A percentile compares a stretch with the other conserved stretches of the same genome.
These are phyloP conservation scores for Notodonta ziczac DNA, from an alignment of 2,888 invertebrate species.

Conservation along the genomic window DNA sequence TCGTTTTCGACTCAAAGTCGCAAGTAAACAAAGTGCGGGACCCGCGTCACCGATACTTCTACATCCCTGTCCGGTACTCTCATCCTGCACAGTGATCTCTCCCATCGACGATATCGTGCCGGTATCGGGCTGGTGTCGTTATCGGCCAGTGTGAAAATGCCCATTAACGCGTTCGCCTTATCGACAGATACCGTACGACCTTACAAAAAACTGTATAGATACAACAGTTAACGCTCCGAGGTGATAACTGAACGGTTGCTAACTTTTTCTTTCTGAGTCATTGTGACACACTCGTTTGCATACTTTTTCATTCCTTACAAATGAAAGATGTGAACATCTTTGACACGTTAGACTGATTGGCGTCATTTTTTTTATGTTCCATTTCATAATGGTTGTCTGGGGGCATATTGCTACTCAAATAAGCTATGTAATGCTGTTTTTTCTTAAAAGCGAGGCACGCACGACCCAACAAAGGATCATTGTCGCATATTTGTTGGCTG, in stretches of 20 bases:
- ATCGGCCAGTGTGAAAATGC: conserved; percentile 13
- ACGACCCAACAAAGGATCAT: conserved; percentile 64
- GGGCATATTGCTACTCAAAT: conserved; percentile 24
- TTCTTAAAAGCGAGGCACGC: conserved; percentile 43
- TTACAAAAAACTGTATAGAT: conserved; percentile 41
- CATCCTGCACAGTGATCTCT: too few relatives aligned
- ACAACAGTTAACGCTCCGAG: conserved; percentile 56
- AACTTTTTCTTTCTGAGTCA: conserved; percentile 62
- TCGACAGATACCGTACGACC: conserved; percentile 34
- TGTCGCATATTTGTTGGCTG: conserved; percentile 68
- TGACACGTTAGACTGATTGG: conserved; percentile 46
- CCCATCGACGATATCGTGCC: too few relatives aligned
- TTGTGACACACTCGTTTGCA: conserved; percentile 53
- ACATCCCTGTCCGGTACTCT: too few relatives aligned
- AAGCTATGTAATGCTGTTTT: conserved; percentile 30
- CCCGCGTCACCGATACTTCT: too few relatives aligned
- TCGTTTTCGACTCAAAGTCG: too few relatives aligned
- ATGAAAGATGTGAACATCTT: conserved; percentile 43
- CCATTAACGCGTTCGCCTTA: conserved; percentile 33
- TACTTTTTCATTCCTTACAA: conserved; percentile 44
- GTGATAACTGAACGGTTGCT: conserved; percentile 59
- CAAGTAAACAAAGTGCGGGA: too few relatives aligned
- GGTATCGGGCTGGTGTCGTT: too few relatives aligned
- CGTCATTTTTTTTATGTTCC: conserved; percentile 40
- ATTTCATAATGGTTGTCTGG: conserved; percentile 19